These are phyloP conservation scores for Brachionus rubens DNA, from an alignment of 1,140 invertebrate genomes.

Conservation along the genomic window DNA sequence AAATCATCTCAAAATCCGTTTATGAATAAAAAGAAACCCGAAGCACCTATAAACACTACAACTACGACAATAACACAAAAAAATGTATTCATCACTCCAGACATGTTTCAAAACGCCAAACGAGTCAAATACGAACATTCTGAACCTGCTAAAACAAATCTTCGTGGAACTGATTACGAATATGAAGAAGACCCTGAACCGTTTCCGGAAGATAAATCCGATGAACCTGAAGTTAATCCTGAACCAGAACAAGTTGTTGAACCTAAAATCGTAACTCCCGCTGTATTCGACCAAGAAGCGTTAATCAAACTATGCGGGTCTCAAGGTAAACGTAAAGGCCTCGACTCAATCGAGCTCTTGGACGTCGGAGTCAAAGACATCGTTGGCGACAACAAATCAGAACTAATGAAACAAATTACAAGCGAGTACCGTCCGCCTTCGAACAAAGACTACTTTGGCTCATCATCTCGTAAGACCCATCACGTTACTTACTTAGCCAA, in stretches of 20 bases:
- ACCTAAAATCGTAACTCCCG: neutral
- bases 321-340: neutral
- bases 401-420: slow-evolving; percentile 40
- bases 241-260: neutral
- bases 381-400: slow-evolving; percentile 25
- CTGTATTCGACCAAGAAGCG: slow-evolving; percentile 22
- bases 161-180: too few species aligned
- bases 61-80: too few species aligned
- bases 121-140: too few species aligned
- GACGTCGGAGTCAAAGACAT: slow-evolving; percentile 4
- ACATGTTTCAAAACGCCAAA: neutral
- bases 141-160: too few species aligned
- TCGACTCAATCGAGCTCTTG: neutral
- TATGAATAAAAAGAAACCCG: neutral
- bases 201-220: neutral
- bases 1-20: neutral
- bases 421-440: slow-evolving; percentile 23
- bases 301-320: slow-evolving; percentile 27
- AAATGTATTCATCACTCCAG: too few species aligned
- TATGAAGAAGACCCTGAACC: neutral
- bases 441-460: slow-evolving; percentile 41
- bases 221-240: neutral
- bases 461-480: slow-evolving; percentile 1
- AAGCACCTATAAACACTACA: too few species aligned
- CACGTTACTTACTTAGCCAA: slow-evolving; percentile 43